Evolutionary conservation across 2,113 vertebrate species (phyloP).

Genomic region (Manacus vitellinus): DNA sequence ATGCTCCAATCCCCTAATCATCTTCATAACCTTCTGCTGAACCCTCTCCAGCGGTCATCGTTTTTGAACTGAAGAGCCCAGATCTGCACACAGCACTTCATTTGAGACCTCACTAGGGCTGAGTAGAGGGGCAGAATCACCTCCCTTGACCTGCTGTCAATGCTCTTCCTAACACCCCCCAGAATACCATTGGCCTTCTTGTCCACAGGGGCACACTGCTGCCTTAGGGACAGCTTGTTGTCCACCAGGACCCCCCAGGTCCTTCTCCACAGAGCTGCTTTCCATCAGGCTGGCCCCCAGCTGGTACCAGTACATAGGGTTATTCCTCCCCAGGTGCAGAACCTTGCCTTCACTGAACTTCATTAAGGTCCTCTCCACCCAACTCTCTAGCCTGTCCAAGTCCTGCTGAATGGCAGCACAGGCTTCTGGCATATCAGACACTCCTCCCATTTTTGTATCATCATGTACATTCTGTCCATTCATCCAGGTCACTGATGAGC

Average conservation of each 20-base stretch:
- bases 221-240: neutral
- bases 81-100: neutral
- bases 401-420: neutral
- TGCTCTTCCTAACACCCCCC: neutral
- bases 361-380: neutral
- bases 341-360: neutral
- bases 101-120: neutral
- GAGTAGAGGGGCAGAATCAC: neutral
- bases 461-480: neutral
- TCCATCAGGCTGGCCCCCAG: neutral
- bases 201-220: neutral
- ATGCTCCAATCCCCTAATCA: neutral
- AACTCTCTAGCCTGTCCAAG: neutral
- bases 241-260: neutral
- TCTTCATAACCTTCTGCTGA: neutral
- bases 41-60: neutral
- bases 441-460: neutral
- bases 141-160: neutral
- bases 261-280: neutral
- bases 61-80: neutral
- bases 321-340: neutral
- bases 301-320: neutral
- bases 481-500: neutral
- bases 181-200: neutral
- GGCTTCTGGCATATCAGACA: neutral